A percentile compares a stretch with the other conserved stretches of the same genome.
Evolutionary conservation across 2,113 vertebrate genomes (phyloP).

Genomic region (Nyctereutes procyonoides): DNA sequence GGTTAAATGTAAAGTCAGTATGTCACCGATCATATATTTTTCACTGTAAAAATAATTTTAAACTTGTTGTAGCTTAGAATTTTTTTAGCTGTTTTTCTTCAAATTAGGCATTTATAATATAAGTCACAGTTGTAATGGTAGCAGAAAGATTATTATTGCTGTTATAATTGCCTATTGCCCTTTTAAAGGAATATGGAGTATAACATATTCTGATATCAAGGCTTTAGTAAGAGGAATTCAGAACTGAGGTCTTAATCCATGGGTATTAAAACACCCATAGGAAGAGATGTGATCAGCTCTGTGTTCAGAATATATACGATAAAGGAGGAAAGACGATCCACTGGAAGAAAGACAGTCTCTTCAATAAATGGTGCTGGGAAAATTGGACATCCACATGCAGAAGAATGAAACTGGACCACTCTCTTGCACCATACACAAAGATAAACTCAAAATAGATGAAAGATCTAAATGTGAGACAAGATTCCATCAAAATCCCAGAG

Average conservation of each 20-base stretch:
- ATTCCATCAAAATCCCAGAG: too few relatives aligned
- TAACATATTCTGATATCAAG: background rate
- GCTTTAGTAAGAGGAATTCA: background rate
- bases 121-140: background rate
- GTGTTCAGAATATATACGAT: accelerated
- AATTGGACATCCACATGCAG: too few relatives aligned
- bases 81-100: conserved; percentile 50
- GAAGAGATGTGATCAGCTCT: background rate
- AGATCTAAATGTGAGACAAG: too few relatives aligned
- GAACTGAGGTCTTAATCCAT: background rate
- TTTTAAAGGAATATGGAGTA: background rate
- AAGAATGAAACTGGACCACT: too few relatives aligned
- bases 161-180: background rate
- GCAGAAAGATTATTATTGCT: background rate
- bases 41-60: conserved; percentile 31
- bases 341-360: too few relatives aligned
- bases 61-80: background rate
- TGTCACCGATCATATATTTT: conserved; percentile 19
- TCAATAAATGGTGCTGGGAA: too few relatives aligned
- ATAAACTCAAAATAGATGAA: too few relatives aligned
- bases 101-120: background rate
- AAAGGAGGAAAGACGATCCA: too few relatives aligned
- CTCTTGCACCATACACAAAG: too few relatives aligned
- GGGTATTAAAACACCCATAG: background rate
- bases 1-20: background rate